Percentiles rank a stretch among this genome's conserved stretches.
Evolutionary conservation across 2,888 invertebrate genomes (phyloP).

Genomic region (Stegana nigrithorax): DNA sequence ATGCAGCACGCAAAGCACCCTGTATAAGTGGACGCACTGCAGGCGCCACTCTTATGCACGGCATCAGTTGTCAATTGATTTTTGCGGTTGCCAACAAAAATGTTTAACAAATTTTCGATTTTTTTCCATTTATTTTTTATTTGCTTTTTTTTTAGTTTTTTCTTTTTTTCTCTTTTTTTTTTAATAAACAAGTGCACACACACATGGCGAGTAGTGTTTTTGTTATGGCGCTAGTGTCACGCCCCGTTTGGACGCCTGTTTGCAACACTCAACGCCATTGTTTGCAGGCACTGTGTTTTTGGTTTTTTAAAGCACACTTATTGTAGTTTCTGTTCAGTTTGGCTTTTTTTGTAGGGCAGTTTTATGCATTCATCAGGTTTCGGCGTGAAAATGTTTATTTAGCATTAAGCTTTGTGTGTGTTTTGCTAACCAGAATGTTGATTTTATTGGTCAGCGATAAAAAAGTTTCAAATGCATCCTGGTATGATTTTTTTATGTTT

Average conservation of each 20-base stretch:
- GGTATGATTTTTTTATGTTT: too few relatives aligned
- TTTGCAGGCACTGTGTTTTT: background rate
- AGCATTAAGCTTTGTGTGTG: conserved; percentile 47
- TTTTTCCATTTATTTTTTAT: conserved; percentile 13
- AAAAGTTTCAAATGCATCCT: background rate
- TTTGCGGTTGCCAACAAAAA: conserved; percentile 60
- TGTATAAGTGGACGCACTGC: background rate
- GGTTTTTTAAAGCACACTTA: background rate
- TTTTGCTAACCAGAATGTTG: conserved; percentile 63
- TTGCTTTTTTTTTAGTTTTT: conserved; percentile 19
- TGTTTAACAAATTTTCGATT: conserved; percentile 51
- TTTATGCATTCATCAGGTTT: conserved; percentile 14
- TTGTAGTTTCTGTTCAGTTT: background rate
- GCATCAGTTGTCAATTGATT: conserved; percentile 63
- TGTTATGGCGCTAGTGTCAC: conserved; percentile 39
- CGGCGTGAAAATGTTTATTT: conserved; percentile 43
- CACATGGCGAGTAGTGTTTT: conserved; percentile 55
- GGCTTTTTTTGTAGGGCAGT: background rate
- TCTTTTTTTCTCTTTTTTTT: conserved; percentile 5
- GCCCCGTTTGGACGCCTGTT: conserved; percentile 39
- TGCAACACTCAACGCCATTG: conserved; percentile 49
- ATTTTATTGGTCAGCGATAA: conserved; percentile 42
- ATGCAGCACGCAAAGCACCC: background rate
- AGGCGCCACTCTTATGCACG: conserved; percentile 28
- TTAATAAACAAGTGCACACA: conserved; percentile 42